phyloP scores from a whole-genome alignment of 2,888 invertebrate genomes.

The Resseliella maxima region DNA sequence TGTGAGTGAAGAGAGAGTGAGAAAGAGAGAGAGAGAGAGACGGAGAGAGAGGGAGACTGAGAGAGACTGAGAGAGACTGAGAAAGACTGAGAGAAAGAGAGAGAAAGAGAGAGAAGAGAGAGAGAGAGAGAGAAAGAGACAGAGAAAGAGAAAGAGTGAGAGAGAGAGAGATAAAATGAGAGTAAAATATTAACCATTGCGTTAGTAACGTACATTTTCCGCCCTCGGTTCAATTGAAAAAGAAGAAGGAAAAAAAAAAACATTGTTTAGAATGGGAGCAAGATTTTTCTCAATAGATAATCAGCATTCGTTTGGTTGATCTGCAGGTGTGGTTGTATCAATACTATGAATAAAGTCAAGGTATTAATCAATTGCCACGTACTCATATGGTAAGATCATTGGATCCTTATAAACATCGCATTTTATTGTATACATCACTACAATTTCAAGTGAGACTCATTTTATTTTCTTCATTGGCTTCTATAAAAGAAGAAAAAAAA shows the following conservation, averaged over 20 bases:
- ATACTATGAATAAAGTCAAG: neutral
- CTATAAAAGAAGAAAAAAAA: neutral
- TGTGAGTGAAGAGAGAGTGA: neutral
- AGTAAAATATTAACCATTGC: neutral
- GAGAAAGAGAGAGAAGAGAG: no score
- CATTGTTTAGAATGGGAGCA: slow-evolving; percentile 16
- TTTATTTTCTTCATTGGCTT: neutral
- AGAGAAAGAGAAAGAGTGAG: neutral
- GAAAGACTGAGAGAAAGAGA: slow-evolving; percentile 12
- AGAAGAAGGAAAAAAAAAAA: no score
- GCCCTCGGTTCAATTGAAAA: slow-evolving; percentile 53
- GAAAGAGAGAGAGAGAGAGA: neutral
- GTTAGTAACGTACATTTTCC: neutral
- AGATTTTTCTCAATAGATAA: slow-evolving; percentile 21
- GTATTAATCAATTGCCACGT: slow-evolving; percentile 41
- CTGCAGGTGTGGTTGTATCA: neutral
- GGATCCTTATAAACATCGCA: neutral
- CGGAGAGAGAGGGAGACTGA: neutral
- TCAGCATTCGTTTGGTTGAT: neutral
- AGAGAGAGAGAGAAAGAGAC: no score
- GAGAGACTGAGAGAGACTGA: neutral
- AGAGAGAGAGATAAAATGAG: neutral
- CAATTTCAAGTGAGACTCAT: slow-evolving; percentile 30
- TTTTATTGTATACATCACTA: neutral
- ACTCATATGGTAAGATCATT: neutral